Conservation (phyloP, 2,113 vertebrate genomes). For the Rhinolophus sinicus region DNA sequence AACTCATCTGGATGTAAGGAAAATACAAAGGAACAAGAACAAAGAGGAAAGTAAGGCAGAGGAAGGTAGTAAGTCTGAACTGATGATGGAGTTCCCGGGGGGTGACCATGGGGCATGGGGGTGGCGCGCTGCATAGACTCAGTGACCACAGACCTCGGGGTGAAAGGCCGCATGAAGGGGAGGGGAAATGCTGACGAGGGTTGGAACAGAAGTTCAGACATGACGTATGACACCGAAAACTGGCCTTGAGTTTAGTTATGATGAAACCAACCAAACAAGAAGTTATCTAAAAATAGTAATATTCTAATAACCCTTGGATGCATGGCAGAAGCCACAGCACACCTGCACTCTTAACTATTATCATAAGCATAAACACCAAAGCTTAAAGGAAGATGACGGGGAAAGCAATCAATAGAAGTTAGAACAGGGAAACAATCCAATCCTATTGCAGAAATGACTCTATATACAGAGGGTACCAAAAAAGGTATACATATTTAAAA, state of each 20-base stretch:
- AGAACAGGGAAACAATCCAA: background rate
- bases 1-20: background rate
- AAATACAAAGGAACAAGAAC: background rate
- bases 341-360: background rate
- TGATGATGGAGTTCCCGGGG: accelerated
- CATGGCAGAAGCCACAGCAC: background rate
- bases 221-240: background rate
- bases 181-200: background rate
- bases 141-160: background rate
- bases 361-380: background rate
- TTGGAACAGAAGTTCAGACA: background rate
- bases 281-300: background rate
- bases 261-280: background rate
- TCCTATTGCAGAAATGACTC: background rate
- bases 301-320: background rate
- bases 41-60: background rate
- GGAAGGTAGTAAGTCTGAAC: background rate
- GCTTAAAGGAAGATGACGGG: background rate
- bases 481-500: too few relatives aligned
- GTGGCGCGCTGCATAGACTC: accelerated
- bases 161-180: background rate
- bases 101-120: accelerated
- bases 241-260: background rate
- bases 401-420: background rate
- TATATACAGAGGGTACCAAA: too few relatives aligned